These are phyloP conservation scores for Corythornis vintsioides DNA, from an alignment of 2,113 vertebrate genomes.

Conservation along the genomic window DNA sequence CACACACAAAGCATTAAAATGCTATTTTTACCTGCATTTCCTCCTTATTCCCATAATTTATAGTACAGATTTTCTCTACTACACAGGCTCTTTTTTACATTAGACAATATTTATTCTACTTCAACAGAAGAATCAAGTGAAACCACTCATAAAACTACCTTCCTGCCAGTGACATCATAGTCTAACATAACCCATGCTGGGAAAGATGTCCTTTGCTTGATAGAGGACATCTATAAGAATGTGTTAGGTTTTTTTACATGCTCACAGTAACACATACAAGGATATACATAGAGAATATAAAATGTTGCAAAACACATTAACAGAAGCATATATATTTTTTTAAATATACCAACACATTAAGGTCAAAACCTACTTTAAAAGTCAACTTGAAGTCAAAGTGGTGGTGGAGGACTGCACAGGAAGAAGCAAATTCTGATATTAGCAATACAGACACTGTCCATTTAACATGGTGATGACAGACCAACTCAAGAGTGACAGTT, in stretches of 20 bases:
- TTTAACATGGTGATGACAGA: not conserved
- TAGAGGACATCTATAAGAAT: not conserved
- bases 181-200: not conserved
- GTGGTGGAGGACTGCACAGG: not conserved
- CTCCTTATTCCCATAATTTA: not conserved
- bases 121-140: slow-evolving; percentile 50
- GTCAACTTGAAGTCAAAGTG: not conserved
- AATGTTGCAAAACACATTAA: not conserved
- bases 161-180: slow-evolving; percentile 65
- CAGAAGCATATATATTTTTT: not conserved
- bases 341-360: not conserved
- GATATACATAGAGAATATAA: not conserved
- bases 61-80: slow-evolving; percentile 18
- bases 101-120: slow-evolving; percentile 45
- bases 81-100: slow-evolving; percentile 38
- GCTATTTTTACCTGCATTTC: not conserved
- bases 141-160: slow-evolving; percentile 68
- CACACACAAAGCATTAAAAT: not conserved
- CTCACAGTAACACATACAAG: not conserved
- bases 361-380: not conserved
- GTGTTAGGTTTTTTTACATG: not conserved
- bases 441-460: not conserved
- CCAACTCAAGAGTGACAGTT: not conserved
- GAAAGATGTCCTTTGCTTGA: slow-evolving; percentile 49
- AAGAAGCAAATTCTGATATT: not conserved